These are phyloP conservation scores for Cantharis rufa DNA, from an alignment of 2,888 invertebrate species.

Conservation along the genomic window DNA sequence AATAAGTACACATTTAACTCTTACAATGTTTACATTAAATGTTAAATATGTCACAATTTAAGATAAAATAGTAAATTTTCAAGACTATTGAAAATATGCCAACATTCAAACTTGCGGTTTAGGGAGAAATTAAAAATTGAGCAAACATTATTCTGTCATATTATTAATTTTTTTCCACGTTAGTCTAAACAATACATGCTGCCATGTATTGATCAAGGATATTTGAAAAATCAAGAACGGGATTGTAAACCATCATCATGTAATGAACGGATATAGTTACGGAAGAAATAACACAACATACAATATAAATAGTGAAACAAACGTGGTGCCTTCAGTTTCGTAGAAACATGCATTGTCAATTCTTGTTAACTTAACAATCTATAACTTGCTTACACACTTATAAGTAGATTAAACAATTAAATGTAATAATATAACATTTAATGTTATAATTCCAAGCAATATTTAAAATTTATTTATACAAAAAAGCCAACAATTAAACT, in stretches of 20 bases:
- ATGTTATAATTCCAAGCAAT: background rate
- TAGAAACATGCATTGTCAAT: background rate
- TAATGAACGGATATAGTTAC: no score
- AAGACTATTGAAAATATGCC: background rate
- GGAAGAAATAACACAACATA: no score
- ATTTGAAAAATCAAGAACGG: background rate
- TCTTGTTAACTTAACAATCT: background rate
- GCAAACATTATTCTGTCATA: background rate
- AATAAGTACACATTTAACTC: background rate
- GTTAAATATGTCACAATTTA: background rate
- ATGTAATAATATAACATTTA: background rate
- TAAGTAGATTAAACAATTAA: background rate
- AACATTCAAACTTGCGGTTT: background rate
- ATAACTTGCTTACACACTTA: background rate
- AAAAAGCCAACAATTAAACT: background rate
- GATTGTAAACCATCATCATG: background rate
- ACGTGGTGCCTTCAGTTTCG: background rate
- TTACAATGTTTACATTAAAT: background rate
- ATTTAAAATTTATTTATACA: background rate
- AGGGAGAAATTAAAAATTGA: background rate
- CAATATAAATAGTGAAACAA: background rate
- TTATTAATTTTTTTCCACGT: background rate
- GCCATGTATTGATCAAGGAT: background rate
- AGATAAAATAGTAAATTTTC: background rate
- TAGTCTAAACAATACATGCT: background rate